A percentile compares a stretch with the other conserved stretches of the same genome.
These are phyloP conservation scores for Phrynosoma platyrhinos DNA, from an alignment of 2,113 vertebrate species.

Conservation along the genomic window DNA sequence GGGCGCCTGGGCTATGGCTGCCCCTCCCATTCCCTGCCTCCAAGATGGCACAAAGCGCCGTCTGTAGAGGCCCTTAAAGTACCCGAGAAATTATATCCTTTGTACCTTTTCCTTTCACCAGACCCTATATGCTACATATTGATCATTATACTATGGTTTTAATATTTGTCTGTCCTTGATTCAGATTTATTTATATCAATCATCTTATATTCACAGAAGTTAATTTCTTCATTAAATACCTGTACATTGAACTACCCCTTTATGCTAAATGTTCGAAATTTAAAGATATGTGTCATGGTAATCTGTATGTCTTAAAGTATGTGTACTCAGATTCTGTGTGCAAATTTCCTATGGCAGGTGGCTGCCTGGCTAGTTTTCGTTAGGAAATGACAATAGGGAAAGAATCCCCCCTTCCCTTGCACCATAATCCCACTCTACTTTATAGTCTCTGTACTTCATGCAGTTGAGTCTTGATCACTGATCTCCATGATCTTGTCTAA, in stretches of 20 bases:
- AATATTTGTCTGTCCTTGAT: neutral
- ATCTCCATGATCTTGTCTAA: neutral
- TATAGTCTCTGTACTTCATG: no score
- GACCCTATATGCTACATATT: neutral
- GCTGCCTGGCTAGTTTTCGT: neutral
- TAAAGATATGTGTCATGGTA: neutral
- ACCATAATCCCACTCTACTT: no score
- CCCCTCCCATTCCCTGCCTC: no score
- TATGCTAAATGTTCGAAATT: neutral
- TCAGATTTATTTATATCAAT: neutral
- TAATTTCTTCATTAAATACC: neutral
- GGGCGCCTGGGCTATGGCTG: no score
- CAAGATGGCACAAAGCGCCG: no score
- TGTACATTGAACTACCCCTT: neutral
- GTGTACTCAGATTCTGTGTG: neutral
- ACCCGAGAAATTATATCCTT: neutral
- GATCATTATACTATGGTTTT: neutral
- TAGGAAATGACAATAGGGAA: neutral
- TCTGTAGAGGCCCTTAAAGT: neutral
- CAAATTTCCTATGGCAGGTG: neutral
- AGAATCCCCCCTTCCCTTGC: no score
- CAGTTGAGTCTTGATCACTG: no score
- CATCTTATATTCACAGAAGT: neutral
- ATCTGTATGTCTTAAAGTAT: neutral
- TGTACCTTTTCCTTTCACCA: neutral